Conservation (phyloP, 2,888 invertebrate genomes). For the Punctoribates punctum region DNA sequence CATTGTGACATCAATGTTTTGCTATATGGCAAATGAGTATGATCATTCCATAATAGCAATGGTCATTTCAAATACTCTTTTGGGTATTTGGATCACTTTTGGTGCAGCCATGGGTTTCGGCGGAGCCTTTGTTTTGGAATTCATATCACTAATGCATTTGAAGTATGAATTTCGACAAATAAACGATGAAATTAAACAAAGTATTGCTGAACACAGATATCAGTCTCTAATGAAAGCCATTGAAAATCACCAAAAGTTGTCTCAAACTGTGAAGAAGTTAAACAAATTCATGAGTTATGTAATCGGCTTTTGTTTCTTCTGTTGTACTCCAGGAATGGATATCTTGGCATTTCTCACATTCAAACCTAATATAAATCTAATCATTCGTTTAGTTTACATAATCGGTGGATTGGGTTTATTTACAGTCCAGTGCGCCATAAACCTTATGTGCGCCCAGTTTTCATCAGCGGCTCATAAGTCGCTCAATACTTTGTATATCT, state of each 20-base stretch:
- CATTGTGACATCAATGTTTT: background rate
- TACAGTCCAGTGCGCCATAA: background rate
- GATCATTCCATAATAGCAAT: background rate
- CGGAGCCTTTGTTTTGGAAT: background rate
- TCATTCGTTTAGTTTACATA: background rate
- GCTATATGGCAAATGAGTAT: background rate
- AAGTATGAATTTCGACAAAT: slow-evolving; percentile 19
- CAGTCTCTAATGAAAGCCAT: background rate
- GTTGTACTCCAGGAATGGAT: slow-evolving; percentile 5
- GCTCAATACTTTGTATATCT: background rate
- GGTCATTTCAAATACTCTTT: background rate
- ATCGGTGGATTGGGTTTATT: background rate
- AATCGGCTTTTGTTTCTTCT: background rate
- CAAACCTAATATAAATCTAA: background rate
- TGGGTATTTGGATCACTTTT: background rate
- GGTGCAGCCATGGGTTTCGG: background rate
- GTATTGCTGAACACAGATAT: background rate
- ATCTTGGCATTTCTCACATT: background rate
- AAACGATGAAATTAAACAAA: background rate
- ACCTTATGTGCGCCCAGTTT: background rate
- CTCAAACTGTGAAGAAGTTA: background rate
- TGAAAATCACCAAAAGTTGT: background rate
- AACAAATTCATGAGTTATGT: background rate
- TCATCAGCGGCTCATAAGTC: background rate
- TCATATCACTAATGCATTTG: background rate